Evolutionary conservation across 1,140 invertebrate genomes (phyloP).

Genomic region (Trichonephila clavata): DNA sequence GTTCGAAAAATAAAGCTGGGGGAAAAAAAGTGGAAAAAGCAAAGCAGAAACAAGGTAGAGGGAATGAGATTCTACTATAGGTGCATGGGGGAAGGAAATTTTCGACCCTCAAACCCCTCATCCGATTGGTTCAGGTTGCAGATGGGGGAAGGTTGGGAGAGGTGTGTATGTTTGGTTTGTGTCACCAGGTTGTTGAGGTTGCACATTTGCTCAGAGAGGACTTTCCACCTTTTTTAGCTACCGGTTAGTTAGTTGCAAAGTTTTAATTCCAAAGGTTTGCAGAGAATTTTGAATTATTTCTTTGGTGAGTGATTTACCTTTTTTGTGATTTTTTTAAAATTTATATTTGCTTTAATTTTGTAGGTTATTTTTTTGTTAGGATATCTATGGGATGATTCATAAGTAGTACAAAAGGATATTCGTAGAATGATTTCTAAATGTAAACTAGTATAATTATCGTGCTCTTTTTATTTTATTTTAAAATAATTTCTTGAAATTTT

Average conservation of each 20-base stretch:
- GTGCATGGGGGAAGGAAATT: conserved; percentile 34
- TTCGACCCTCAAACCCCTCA: not conserved
- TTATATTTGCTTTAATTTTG: too few relatives aligned
- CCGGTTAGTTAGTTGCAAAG: not conserved
- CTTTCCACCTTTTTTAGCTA: not conserved
- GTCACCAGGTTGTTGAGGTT: conserved; percentile 45
- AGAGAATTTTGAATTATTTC: not conserved
- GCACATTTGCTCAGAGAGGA: not conserved
- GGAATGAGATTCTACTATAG: conserved; percentile 42
- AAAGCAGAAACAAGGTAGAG: not conserved
- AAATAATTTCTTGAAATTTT: too few relatives aligned
- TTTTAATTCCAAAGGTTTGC: not conserved
- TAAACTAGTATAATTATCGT: too few relatives aligned
- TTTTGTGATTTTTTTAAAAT: too few relatives aligned
- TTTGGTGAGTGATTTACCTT: not conserved
- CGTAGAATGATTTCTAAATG: too few relatives aligned
- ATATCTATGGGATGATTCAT: too few relatives aligned
- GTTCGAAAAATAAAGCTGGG: not conserved
- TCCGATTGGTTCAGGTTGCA: conserved; percentile 47
- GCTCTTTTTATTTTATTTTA: too few relatives aligned
- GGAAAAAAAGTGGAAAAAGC: not conserved
- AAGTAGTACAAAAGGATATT: too few relatives aligned
- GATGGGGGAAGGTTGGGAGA: not conserved
- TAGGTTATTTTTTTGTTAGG: too few relatives aligned
- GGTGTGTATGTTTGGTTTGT: conserved; percentile 48